These are phyloP conservation scores for Cetonia aurata DNA, from an alignment of 2,888 invertebrate genomes.

Conservation along the genomic window DNA sequence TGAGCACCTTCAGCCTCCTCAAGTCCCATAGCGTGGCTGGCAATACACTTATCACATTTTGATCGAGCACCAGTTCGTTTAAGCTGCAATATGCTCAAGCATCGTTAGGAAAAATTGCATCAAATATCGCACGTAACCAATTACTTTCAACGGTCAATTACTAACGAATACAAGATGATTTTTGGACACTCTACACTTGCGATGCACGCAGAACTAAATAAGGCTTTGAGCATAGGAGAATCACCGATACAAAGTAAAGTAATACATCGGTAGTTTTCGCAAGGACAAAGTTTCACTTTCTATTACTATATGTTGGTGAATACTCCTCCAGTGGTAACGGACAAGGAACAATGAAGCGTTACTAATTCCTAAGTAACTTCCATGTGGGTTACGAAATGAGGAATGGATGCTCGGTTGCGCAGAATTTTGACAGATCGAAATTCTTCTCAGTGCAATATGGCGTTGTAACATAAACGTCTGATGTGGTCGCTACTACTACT, in stretches of 20 bases:
- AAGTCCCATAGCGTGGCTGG: conserved; percentile 73
- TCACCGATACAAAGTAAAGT: no score
- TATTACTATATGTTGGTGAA: neutral
- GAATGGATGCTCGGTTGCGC: no score
- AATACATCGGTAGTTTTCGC: conserved; percentile 2
- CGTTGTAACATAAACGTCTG: no score
- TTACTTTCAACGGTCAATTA: neutral
- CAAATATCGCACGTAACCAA: neutral
- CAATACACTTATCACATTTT: conserved; percentile 77
- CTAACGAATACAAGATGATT: conserved; percentile 53
- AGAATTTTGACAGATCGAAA: no score
- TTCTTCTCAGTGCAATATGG: no score
- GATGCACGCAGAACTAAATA: no score
- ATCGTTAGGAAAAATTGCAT: neutral
- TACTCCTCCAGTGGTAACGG: neutral
- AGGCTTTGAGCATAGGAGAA: no score
- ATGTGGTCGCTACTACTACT: no score
- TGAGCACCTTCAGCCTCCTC: conserved; percentile 72
- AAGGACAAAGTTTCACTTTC: conserved; percentile 28
- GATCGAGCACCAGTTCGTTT: conserved; percentile 78
- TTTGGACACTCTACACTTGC: neutral
- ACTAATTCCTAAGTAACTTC: conserved; percentile 2
- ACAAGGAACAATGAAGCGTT: conserved; percentile 22
- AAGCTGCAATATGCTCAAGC: conserved; percentile 69
- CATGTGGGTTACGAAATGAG: no score